Conservation (phyloP, 2,113 vertebrate species). For the Oncorhynchus keta region DNA sequence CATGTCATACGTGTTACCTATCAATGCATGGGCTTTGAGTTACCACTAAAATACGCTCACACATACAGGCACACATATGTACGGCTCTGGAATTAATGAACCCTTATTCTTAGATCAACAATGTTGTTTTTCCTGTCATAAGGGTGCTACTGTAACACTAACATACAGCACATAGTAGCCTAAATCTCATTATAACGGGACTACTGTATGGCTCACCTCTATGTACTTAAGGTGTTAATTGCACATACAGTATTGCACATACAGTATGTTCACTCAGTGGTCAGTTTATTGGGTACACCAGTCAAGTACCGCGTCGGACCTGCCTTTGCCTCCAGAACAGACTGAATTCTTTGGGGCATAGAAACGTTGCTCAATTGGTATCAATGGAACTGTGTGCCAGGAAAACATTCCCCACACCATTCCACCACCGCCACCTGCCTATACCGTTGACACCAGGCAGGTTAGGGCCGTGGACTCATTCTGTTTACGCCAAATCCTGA, state of each 20-base stretch:
- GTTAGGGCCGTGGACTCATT: no score
- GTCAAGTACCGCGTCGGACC: no score
- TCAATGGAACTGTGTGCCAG: neutral
- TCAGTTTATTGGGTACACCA: no score
- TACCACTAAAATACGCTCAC: conserved; percentile 13
- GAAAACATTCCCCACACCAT: neutral
- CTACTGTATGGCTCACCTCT: neutral
- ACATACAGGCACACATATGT: neutral
- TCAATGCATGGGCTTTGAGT: neutral
- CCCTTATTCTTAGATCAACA: conserved; percentile 38
- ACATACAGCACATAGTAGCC: neutral
- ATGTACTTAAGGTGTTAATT: no score
- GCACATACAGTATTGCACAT: neutral
- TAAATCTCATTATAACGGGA: conserved; percentile 32
- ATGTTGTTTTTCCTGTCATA: conserved; percentile 41
- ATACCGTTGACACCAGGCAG: no score
- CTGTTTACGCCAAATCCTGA: no score
- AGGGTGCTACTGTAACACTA: neutral
- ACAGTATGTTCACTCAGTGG: neutral
- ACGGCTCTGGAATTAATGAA: neutral
- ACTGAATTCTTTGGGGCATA: no score
- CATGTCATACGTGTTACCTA: conserved; percentile 37
- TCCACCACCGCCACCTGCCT: no score
- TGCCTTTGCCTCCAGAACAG: no score
- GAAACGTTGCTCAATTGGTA: no score